Evolutionary conservation across 2,888 invertebrate species (phyloP).

Genomic region (Chrysolina haemoptera): DNA sequence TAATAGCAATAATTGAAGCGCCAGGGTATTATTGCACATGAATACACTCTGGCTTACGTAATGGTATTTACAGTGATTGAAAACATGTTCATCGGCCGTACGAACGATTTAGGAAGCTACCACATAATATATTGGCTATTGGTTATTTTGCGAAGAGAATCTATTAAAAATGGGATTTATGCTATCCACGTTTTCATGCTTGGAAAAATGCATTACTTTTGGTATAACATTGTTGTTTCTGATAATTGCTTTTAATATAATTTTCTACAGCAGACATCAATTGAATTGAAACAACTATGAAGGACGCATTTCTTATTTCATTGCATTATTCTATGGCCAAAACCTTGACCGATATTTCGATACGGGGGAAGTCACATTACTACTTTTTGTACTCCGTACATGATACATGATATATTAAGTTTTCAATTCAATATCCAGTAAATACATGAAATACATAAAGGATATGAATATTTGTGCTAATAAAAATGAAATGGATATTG

Average conservation of each 20-base stretch:
- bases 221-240: not conserved
- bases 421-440: too few species aligned
- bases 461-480: too few species aligned
- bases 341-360: too few species aligned
- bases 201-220: not conserved
- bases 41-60: conserved; percentile 67
- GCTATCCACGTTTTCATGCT: conserved; percentile 19
- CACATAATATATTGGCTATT: conserved; percentile 48
- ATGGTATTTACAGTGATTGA: conserved; percentile 69
- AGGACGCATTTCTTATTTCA: too few species aligned
- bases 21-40: conserved; percentile 68
- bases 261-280: not conserved
- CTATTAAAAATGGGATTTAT: conserved; percentile 36
- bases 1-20: conserved; percentile 69
- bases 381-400: too few species aligned
- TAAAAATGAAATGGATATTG: too few species aligned
- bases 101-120: conserved; percentile 44
- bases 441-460: too few species aligned
- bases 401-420: too few species aligned
- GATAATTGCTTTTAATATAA: not conserved
- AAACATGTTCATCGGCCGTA: conserved; percentile 67
- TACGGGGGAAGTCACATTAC: too few species aligned
- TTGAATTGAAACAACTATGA: not conserved
- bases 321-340: too few species aligned
- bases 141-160: conserved; percentile 40